Percentiles rank a stretch among this genome's conserved stretches.
Evolutionary conservation across 2,113 vertebrate genomes (phyloP).

Genomic region (Caranx ignobilis): DNA sequence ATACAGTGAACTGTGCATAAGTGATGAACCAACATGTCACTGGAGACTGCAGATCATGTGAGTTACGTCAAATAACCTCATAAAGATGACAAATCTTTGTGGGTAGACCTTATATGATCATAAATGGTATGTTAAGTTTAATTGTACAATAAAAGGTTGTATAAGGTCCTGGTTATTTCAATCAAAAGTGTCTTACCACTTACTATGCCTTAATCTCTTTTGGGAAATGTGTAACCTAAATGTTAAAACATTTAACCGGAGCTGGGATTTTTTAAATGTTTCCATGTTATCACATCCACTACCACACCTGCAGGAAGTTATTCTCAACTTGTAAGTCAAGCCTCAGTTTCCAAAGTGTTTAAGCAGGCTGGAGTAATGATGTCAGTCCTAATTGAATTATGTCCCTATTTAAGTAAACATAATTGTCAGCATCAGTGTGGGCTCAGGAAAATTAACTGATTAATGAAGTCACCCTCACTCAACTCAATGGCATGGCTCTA

Average conservation of each 20-base stretch:
- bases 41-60: constrained; percentile 39
- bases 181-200: background rate
- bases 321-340: background rate
- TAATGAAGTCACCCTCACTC: background rate
- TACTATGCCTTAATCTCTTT: background rate
- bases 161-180: background rate
- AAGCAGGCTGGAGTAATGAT: background rate
- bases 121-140: background rate
- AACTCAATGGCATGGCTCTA: background rate
- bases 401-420: background rate
- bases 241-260: background rate
- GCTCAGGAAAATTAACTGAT: background rate
- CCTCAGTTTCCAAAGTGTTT: background rate
- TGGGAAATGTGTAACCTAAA: background rate
- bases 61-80: constrained; percentile 31
- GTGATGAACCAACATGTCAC: constrained; percentile 32
- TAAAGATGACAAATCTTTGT: constrained; percentile 25
- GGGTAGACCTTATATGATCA: constrained; percentile 1
- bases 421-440: background rate
- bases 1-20: constrained; percentile 46
- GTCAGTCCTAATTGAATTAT: background rate
- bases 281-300: background rate
- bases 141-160: background rate
- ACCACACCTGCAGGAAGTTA: background rate
- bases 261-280: background rate